Base-by-base conservation (phyloP, 2,888 invertebrate species). In the Campoletis raptor region DNA sequence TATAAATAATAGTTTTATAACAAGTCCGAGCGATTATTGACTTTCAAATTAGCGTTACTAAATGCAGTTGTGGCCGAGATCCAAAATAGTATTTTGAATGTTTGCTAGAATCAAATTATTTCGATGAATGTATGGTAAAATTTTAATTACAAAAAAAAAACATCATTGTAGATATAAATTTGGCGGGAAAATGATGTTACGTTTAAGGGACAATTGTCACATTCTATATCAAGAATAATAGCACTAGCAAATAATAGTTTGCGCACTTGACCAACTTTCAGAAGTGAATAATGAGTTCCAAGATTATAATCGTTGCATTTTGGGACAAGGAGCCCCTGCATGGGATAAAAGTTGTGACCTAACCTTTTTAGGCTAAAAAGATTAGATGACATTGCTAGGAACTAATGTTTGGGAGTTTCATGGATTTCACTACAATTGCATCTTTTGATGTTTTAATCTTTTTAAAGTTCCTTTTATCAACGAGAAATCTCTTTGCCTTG, bases 221-320 rank as follows among this genome's bases (percentile, higher is more conserved):
- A 18, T 57, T 74, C 40, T 8, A n/a, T 37, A 9, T 2, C 45
- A 45, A 24, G 48, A 15, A 24, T 69, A 24, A 57, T 57, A 61
- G 61, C 70, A 30, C 15, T 18, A 0, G 30, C 3, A 45, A 40
- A 61, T 30, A 24, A 42, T 18, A 18, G 36, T 45, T 48, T 61
- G 48, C 37, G 57, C 36, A 45, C 37, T 77, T 37, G 66, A 81
- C 57, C 45, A 66, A 24, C 73, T 69, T 67, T 21, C 61, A 61
- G 37, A 57, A n/a, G 72, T n/a, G 81, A 67, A 81, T 73, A 78
- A 85, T 74, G 30, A 78, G 54, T 54, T 45, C 2, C 40, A 54
- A 61, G 54, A 40, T 30, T 9, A 54, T 78, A 80, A 80, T 80
- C 24, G 70, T 57, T 36, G 69, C 1, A 42, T 42, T 21, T 40